A percentile compares a stretch with the other conserved stretches of the same genome.
phyloP scores from a whole-genome alignment of 1,140 invertebrate genomes.

The Microplitis mediator region DNA sequence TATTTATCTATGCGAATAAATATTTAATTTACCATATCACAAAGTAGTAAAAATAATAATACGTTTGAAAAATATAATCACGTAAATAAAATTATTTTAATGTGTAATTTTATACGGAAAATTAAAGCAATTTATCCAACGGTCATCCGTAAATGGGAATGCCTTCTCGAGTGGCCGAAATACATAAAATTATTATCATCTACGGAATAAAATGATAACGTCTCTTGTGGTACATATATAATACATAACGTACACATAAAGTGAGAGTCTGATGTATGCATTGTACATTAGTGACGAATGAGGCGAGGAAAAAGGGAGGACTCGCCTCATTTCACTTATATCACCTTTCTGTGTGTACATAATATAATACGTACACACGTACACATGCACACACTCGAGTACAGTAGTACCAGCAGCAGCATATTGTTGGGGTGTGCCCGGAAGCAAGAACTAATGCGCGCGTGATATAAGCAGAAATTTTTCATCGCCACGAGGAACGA shows the following conservation, averaged over 20 bases:
- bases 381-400: too few relatives aligned
- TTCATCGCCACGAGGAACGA: background rate
- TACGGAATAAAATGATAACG: background rate
- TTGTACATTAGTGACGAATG: conserved; percentile 11
- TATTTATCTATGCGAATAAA: too few relatives aligned
- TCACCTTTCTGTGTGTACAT: background rate
- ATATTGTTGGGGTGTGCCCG: conserved; percentile 12
- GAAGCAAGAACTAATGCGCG: conserved; percentile 16
- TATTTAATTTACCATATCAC: too few relatives aligned
- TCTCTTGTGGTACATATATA: background rate
- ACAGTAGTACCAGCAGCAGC: background rate
- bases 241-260: background rate
- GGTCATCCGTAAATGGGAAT: too few relatives aligned
- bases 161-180: too few relatives aligned
- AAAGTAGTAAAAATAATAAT: too few relatives aligned
- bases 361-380: too few relatives aligned
- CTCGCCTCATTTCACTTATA: background rate
- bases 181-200: too few relatives aligned
- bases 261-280: background rate
- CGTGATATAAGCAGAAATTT: background rate
- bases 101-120: too few relatives aligned
- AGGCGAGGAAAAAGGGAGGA: conserved; percentile 7
- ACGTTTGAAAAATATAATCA: too few relatives aligned
- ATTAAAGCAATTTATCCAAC: too few relatives aligned
- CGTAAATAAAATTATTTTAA: too few relatives aligned